Evolutionary conservation across 1,140 invertebrate species (phyloP).

Genomic region (Metaphire vulgaris): DNA sequence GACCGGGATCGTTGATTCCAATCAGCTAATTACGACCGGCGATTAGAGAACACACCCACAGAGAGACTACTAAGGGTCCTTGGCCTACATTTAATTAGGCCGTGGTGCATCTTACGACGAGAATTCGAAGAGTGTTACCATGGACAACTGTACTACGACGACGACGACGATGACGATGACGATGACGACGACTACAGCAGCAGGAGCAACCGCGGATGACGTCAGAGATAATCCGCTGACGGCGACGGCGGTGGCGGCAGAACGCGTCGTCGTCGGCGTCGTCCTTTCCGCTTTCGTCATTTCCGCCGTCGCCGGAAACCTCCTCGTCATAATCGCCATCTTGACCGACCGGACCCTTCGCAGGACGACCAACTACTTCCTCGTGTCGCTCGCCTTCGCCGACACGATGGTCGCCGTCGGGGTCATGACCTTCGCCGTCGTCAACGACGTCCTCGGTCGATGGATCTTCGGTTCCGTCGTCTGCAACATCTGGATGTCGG

Average conservation of each 20-base stretch:
- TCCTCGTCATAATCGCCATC: constrained; percentile 77
- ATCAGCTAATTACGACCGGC: too few relatives aligned
- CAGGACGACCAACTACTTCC: constrained; percentile 86
- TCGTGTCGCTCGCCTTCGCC: constrained; percentile 88
- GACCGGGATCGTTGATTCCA: too few relatives aligned
- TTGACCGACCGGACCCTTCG: constrained; percentile 58
- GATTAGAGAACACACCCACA: too few relatives aligned
- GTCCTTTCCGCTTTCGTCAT: constrained; percentile 56
- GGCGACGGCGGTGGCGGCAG: constrained; percentile 24
- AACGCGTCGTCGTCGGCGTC: constrained; percentile 41
- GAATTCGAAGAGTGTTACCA: too few relatives aligned
- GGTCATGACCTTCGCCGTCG: constrained; percentile 65
- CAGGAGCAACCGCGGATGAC: too few relatives aligned
- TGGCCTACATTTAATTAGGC: too few relatives aligned
- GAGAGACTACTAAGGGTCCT: too few relatives aligned
- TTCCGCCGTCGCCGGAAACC: constrained; percentile 85
- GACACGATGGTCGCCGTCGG: constrained; percentile 78
- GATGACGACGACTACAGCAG: too few relatives aligned
- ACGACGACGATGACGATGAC: too few relatives aligned
- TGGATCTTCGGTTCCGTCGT: constrained; percentile 94
- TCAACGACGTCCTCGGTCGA: constrained; percentile 59
- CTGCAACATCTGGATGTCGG: constrained; percentile 97
- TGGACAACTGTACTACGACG: not conserved
- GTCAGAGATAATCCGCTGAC: not conserved
- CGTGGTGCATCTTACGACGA: too few relatives aligned